Percentiles rank a stretch among this genome's conserved stretches.
Evolutionary conservation across 2,888 invertebrate genomes (phyloP).

Genomic region (Notocelia uddmanniana): DNA sequence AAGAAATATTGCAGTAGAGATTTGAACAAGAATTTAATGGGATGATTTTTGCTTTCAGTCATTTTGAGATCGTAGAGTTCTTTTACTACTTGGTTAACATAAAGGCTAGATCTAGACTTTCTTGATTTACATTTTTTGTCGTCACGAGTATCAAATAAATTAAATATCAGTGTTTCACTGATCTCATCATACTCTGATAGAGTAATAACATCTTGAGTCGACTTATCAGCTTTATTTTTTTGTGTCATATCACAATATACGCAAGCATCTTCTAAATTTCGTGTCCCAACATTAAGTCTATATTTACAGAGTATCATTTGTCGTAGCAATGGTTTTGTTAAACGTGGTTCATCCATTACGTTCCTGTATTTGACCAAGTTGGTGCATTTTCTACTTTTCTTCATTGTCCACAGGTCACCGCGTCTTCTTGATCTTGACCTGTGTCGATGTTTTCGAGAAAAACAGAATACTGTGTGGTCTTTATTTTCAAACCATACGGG

Average conservation of each 20-base stretch:
- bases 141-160: slow-evolving; percentile 60
- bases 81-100: slow-evolving; percentile 65
- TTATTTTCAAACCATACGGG: slow-evolving; percentile 47
- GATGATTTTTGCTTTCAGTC: slow-evolving; percentile 57
- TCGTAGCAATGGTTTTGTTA: slow-evolving; percentile 63
- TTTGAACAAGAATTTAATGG: slow-evolving; percentile 69
- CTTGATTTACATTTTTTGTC: slow-evolving; percentile 23
- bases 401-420: slow-evolving; percentile 56
- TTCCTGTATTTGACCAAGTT: slow-evolving; percentile 76
- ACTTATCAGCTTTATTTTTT: slow-evolving; percentile 52
- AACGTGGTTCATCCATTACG: slow-evolving; percentile 62
- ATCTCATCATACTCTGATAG: slow-evolving; percentile 63
- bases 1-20: slow-evolving; percentile 74
- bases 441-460: slow-evolving; percentile 55
- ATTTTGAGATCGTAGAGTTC: slow-evolving; percentile 66
- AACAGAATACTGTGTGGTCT: slow-evolving; percentile 61
- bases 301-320: slow-evolving; percentile 66
- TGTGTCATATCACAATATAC: slow-evolving; percentile 51
- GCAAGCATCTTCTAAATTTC: slow-evolving; percentile 30
- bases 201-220: slow-evolving; percentile 58
- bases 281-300: slow-evolving; percentile 52
- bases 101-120: slow-evolving; percentile 52
- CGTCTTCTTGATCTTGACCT: slow-evolving; percentile 3
- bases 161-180: slow-evolving; percentile 66
- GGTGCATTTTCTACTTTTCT: slow-evolving; percentile 71